Conservation (phyloP, 2,113 vertebrate species). For the Crotalus viridis region DNA sequence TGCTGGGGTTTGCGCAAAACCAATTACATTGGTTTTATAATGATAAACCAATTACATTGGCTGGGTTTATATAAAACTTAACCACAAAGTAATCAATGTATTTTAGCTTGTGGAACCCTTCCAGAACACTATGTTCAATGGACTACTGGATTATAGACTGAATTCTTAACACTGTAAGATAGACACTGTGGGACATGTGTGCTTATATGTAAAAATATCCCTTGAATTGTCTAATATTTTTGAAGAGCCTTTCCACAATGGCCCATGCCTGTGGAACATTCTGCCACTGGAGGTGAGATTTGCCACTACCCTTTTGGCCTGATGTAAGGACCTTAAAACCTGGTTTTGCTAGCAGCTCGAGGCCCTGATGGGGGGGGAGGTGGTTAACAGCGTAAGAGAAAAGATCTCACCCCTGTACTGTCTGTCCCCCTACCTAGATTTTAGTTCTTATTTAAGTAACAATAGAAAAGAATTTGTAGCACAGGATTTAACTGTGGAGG, state of each 20-base stretch:
- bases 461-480: background rate
- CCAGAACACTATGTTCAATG: background rate
- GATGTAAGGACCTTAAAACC: background rate
- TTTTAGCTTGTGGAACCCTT: background rate
- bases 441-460: background rate
- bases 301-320: background rate
- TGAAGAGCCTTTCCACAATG: background rate
- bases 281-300: background rate
- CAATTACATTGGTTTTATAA: background rate
- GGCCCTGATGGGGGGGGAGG: background rate
- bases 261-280: background rate
- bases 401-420: background rate
- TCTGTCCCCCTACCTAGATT: background rate
- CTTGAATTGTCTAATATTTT: background rate
- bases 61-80: background rate
- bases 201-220: background rate
- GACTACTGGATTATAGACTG: background rate
- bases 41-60: background rate
- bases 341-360: background rate
- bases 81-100: background rate
- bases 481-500: background rate
- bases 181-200: background rate
- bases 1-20: background rate
- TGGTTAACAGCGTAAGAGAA: background rate
- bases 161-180: background rate